Evolutionary conservation across 2,888 invertebrate species (phyloP).

Genomic region (Ctenicera cuprea): DNA sequence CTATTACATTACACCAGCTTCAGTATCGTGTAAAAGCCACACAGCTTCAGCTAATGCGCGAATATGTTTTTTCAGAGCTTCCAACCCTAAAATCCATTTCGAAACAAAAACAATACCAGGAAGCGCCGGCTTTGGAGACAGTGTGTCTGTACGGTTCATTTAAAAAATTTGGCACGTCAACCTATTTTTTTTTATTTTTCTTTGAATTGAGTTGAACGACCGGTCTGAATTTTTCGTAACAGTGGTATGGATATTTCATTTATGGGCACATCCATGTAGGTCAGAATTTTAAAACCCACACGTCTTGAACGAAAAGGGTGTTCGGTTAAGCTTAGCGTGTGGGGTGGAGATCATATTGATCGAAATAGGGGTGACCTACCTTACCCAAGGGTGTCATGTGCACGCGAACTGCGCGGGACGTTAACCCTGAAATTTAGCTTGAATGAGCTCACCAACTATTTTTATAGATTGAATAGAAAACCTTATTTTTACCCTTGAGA

Average conservation of each 20-base stretch:
- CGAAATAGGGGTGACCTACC: constrained; percentile 51
- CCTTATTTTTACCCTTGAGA: background rate
- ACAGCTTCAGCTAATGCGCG: no score
- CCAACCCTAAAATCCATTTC: constrained; percentile 4
- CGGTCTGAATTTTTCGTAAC: constrained; percentile 25
- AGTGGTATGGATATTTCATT: background rate
- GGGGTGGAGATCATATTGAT: constrained; percentile 44
- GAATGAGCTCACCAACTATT: constrained; percentile 44
- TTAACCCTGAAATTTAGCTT: constrained; percentile 43
- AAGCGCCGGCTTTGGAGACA: background rate
- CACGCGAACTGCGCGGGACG: constrained; percentile 48
- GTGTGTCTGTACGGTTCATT: constrained; percentile 17
- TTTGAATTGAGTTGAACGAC: constrained; percentile 36
- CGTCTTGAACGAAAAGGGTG: constrained; percentile 9
- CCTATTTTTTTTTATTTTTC: constrained; percentile 1
- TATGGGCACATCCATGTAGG: constrained; percentile 4
- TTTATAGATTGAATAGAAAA: constrained; percentile 16
- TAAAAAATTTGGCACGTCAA: constrained; percentile 38
- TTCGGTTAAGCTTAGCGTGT: constrained; percentile 10
- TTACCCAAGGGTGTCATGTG: constrained; percentile 46
- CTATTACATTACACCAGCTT: no score
- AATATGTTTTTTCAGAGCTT: no score
- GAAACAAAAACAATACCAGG: constrained; percentile 21
- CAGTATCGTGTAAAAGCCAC: no score
- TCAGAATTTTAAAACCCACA: background rate